Conservation (phyloP, 2,888 invertebrate species). For the Steinernema scapterisci region DNA sequence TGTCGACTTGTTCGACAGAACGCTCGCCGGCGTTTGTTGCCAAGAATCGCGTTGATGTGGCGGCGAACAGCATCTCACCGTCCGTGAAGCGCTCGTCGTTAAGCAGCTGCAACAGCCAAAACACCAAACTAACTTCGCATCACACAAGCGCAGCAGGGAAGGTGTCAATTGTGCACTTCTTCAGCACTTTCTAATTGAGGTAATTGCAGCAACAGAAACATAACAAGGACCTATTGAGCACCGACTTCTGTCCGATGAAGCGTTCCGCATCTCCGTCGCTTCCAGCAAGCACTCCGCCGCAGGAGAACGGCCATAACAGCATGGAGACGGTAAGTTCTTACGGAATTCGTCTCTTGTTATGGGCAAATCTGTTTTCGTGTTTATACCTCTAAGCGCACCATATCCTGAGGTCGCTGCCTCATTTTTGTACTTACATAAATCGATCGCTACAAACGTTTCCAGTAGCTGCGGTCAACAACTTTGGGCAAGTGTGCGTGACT, state of each 20-base stretch:
- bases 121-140: not conserved
- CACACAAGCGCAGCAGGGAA: constrained; percentile 25
- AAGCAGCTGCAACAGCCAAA: not conserved
- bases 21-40: constrained; percentile 23
- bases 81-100: constrained; percentile 15
- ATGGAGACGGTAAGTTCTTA: not conserved
- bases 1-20: constrained; percentile 26
- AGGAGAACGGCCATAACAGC: not conserved
- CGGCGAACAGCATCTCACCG: constrained; percentile 4
- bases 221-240: not conserved
- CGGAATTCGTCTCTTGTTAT: too few species aligned
- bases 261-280: not conserved
- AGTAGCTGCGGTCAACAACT: too few species aligned
- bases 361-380: too few species aligned
- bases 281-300: not conserved
- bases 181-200: not conserved
- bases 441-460: too few species aligned
- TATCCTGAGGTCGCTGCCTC: too few species aligned
- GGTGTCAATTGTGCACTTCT: constrained; percentile 12
- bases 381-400: too few species aligned
- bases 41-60: constrained; percentile 17
- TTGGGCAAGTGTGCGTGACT: too few species aligned
- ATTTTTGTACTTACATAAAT: too few species aligned
- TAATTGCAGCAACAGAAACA: not conserved
- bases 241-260: not conserved